Percentiles rank a stretch among this genome's conserved stretches.
Conservation (phyloP, 2,113 vertebrate genomes). For the Irena cyanogastra region DNA sequence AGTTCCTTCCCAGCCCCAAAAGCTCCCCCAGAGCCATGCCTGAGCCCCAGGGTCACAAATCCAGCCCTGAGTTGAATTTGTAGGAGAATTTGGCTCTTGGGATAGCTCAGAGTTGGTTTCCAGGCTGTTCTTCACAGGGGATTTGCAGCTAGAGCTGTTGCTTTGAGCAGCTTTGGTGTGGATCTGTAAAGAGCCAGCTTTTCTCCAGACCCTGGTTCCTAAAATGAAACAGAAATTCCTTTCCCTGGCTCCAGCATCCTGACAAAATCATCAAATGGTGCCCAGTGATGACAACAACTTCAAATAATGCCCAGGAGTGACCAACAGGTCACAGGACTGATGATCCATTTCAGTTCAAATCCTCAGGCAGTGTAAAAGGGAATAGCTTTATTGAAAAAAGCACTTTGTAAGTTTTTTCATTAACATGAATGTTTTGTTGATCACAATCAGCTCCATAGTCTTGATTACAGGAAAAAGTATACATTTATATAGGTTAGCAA, state of each 20-base stretch:
- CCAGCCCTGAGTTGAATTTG: background rate
- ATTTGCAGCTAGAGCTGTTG: background rate
- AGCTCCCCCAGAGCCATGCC: fast-evolving
- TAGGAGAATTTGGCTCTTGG: background rate
- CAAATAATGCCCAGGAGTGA: background rate
- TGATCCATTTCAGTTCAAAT: background rate
- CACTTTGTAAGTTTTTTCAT: background rate
- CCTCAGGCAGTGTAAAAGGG: background rate
- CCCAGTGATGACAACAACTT: background rate
- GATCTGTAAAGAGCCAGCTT: background rate
- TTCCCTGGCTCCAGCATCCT: background rate
- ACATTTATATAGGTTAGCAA: background rate
- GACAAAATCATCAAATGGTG: background rate
- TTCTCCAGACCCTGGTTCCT: background rate
- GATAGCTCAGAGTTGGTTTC: background rate
- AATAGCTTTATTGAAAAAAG: background rate
- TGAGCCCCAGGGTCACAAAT: background rate
- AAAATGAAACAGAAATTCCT: background rate
- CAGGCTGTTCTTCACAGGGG: fast-evolving
- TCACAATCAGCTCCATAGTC: background rate
- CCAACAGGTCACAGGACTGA: background rate
- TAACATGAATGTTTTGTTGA: background rate
- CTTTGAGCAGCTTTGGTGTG: background rate
- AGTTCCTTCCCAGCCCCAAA: background rate
- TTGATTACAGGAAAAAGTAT: background rate